Evolutionary conservation across 2,888 invertebrate species (phyloP), one percentile per base, ranked within the genome.

Genomic region (Troides helena): DNA sequence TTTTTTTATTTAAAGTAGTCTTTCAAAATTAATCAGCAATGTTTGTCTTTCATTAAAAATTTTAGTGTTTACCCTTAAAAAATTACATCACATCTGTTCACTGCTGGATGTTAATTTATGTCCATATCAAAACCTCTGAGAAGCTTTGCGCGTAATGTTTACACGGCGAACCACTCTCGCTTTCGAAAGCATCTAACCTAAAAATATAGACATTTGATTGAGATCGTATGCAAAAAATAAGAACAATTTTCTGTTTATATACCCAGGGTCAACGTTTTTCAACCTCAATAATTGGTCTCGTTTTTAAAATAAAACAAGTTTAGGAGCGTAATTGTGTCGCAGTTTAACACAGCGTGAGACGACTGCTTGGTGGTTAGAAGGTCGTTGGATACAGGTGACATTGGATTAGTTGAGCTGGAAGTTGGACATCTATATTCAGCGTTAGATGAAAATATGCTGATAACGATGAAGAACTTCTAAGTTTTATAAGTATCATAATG

Each of bases 201-300:
- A 61, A 69, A 69, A 68, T 61, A 69, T 69, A 61, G 69, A 69
- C 65, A 65, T 30, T 57, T 65, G 65, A 69, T 65, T 36, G 61
- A 60, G 61, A 69, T 60, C 65, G 61, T 65, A 61, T 30, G 69
- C 5, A 56, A 30, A 56, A 30, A 64, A 17, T 50, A 62, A 21
- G 17, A 30, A 59, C 17, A 5, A 30, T 14, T 30, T 59, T 30
- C 14, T 59, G 12, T 18, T 25, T 8, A 30, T 17, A 18, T 57
- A 57, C 21, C 5, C n/a, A 57, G n/a, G 57, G 3, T 57, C 23
- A 23, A 57, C 21, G 10, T 21, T n/a, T n/a, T 10, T 57, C n/a
- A 57, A 1, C 57, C n/a, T n/a, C 17, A n/a, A 21, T 5, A 57
- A 21, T 21, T 57, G 21, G 8, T 21, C 57, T 21, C 7, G 57